These are phyloP conservation scores for Diorhabda sublineata DNA, from an alignment of 1,140 invertebrate genomes.

Conservation along the genomic window DNA sequence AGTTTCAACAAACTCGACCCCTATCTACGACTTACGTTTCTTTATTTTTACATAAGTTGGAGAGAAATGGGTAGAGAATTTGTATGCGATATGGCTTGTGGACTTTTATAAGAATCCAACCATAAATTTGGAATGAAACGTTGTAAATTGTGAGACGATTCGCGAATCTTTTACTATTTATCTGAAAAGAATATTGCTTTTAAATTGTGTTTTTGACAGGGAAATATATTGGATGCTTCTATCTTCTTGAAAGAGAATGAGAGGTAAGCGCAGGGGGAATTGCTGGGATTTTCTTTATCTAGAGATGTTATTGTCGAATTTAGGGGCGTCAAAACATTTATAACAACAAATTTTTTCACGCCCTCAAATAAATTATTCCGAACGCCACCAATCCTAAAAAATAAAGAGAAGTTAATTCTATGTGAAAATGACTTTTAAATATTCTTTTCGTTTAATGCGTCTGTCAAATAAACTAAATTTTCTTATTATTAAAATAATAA, in stretches of 20 bases:
- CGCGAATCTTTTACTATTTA: slow-evolving; percentile 25
- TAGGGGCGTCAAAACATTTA: neutral
- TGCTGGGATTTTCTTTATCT: neutral
- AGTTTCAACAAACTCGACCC: slow-evolving; percentile 10
- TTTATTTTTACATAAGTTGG: neutral
- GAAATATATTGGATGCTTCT: slow-evolving; percentile 8
- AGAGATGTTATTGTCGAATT: neutral
- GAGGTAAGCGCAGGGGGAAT: neutral
- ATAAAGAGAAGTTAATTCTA: no score
- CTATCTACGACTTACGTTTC: slow-evolving; percentile 2
- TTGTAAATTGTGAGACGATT: slow-evolving; percentile 29
- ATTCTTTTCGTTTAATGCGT: no score
- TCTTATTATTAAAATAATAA: no score
- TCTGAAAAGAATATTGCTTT: slow-evolving; percentile 21
- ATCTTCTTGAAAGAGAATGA: neutral
- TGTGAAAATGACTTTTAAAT: no score
- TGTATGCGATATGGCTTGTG: neutral
- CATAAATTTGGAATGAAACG: slow-evolving; percentile 27
- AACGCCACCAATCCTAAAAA: no score
- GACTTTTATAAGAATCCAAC: slow-evolving; percentile 10
- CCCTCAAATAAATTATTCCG: no score
- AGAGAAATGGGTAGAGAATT: slow-evolving; percentile 3
- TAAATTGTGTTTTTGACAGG: slow-evolving; percentile 15
- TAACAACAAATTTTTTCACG: no score
- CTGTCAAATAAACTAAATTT: no score